Percentiles rank a stretch among this genome's conserved stretches.
Evolutionary conservation across 2,888 invertebrate species (phyloP).

Genomic region (Polyommatus icarus): DNA sequence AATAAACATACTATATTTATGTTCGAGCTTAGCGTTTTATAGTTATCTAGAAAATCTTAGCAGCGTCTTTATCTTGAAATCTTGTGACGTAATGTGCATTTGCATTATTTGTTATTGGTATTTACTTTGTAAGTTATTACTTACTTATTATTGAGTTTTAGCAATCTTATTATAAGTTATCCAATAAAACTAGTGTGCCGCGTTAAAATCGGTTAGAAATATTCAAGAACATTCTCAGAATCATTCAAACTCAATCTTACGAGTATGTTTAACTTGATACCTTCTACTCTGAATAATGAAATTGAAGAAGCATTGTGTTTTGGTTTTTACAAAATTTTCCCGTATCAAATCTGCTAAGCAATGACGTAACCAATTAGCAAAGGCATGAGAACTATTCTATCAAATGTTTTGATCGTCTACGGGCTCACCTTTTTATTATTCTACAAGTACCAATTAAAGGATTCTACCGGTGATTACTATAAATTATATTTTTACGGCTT

Average conservation of each 20-base stretch:
- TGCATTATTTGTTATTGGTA: neutral
- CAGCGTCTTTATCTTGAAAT: conserved; percentile 17
- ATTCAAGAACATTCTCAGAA: too few relatives aligned
- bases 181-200: too few relatives aligned
- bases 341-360: neutral
- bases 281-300: neutral
- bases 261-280: neutral
- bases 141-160: neutral
- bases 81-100: neutral
- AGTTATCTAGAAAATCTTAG: conserved; percentile 1
- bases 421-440: neutral
- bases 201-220: too few relatives aligned
- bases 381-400: neutral
- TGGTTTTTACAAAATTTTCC: conserved; percentile 4
- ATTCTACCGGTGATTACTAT: neutral
- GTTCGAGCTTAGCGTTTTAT: neutral
- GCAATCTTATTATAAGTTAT: too few relatives aligned
- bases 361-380: neutral
- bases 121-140: neutral
- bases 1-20: conserved; percentile 10
- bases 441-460: neutral
- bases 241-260: neutral
- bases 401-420: neutral
- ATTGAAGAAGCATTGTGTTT: neutral
- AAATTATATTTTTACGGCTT: neutral